Evolutionary conservation across 2,888 invertebrate genomes (phyloP), one percentile per base, ranked within the genome.

Genomic region (Linyphia triangularis): DNA sequence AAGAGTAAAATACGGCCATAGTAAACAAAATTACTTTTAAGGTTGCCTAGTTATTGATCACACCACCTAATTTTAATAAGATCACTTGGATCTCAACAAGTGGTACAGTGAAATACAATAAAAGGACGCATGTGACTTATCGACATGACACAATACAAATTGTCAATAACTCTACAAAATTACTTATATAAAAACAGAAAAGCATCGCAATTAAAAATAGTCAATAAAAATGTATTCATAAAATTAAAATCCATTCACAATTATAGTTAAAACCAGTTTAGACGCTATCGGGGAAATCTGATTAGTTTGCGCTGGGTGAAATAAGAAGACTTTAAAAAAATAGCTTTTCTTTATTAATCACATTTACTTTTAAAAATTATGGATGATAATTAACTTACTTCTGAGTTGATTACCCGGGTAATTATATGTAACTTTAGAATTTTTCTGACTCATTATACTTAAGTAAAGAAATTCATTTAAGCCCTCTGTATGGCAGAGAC

Each of bases 361-460:
- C 24, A 72, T 10, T 19, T 6, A n/a, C n/a, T 51, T 51, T n/a
- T 13, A 51, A 16, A 1, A 5, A n/a, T 51, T 5, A 51, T n/a
- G 51, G 5, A 51, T 51, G 51, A 51, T 7, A 81, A 69, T 33
- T 26, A 57, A 69, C 37, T 78, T 75, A 88, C 86, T 67, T 75
- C 81, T 59, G 3, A 19, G 4, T 59, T 75, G 86, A 40, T 40
- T 65, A 16, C 19, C 37, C 6, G 61, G 28, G 33, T 43, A 85
- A 67, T 59, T n/a, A 61, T 40, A 81, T 73, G 81, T 88, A 40
- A 13, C 13, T 40, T 72, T 88, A 19, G 72, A 59, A 78, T 78
- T 88, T 51, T 85, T 85, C 69, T 81, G 79, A 88, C 86, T 88
- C 86, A 88, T 88, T 59, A 33, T 75, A 88, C 43, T 33, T 19